Evolutionary conservation across 2,888 invertebrate genomes (phyloP), one percentile per base, ranked within the genome.

Genomic region (Melinopterus prodromus): DNA sequence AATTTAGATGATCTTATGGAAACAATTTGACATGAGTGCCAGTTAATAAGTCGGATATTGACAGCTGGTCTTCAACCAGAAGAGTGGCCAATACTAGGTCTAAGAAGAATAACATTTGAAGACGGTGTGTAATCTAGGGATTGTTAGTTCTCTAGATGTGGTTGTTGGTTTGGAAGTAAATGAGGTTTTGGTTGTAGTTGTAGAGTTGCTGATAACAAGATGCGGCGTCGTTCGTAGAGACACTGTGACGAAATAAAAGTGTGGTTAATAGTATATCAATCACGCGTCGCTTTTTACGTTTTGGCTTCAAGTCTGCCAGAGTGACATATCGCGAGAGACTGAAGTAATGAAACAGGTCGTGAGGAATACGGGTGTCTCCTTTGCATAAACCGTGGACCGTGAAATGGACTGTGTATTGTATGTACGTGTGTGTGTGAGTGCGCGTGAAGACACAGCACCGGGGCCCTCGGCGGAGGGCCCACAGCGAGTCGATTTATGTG

Each of bases 401-500:
- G 74, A 53, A 53, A 53, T 53, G 36, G 74, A 26, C 74, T 74
- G 35, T 26, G 74, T n/a, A n/a, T 35, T 74, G 35, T 37, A 35
- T 35, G 35, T 14, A n/a, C 71, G 71, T 71, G 15, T 35, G 15
- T 35, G 74, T 74, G 35, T 37, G 26, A 35, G 71, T 6, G 26
- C 69, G 71, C 26, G 15, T 35, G n/a, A 37, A n/a, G 36, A 37
- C 71, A 35, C 71, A 16, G 71, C 35, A 71, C 71, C 26, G 16
- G 71, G 16, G 71, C 16, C 37, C 36, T 74, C 36, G 36, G 74
- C 15, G 7, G 35, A 35, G n/a, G n/a, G 74, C 36, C 7, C 53
- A 53, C 53, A 53, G 74, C n/a, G n/a, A 74, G 74, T 35, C 16
- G 37, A 74, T 78, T 78, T 78, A 78, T 78, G 69, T 72, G 78